Percentiles rank a stretch among this genome's conserved stretches.
Conservation (phyloP, 2,888 invertebrate genomes). For the Hedychridium roseum region DNA sequence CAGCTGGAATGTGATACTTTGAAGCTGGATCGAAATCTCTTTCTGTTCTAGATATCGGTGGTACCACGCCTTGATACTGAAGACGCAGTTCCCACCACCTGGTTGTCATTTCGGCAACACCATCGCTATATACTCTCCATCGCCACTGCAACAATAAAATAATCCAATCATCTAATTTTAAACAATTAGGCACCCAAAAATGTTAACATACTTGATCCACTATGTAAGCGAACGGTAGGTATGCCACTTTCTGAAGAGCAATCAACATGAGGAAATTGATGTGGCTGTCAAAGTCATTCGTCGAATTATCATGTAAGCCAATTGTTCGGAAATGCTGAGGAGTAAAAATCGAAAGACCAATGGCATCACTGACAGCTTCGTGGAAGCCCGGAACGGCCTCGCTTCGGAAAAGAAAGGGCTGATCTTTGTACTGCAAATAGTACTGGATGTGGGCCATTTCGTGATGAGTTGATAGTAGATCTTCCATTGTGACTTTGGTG, state of each 20-base stretch:
- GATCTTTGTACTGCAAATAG: conserved; percentile 79
- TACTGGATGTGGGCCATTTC: conserved; percentile 87
- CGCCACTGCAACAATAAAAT: conserved; percentile 71
- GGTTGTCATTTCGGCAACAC: conserved; percentile 75
- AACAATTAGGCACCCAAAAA: neutral
- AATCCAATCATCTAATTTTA: neutral
- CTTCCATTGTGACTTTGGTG: conserved; percentile 79
- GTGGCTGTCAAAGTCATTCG: conserved; percentile 74
- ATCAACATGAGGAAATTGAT: conserved; percentile 82
- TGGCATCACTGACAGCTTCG: conserved; percentile 84
- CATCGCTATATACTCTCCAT: conserved; percentile 80
- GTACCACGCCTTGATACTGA: conserved; percentile 77
- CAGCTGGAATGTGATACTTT: conserved; percentile 83
- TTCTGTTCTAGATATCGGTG: conserved; percentile 75
- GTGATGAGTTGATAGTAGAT: conserved; percentile 80
- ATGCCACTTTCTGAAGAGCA: conserved; percentile 81
- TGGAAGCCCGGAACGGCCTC: conserved; percentile 89
- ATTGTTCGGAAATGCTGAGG: conserved; percentile 78
- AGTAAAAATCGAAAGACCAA: conserved; percentile 79
- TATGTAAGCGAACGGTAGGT: conserved; percentile 81
- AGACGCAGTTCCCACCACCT: conserved; percentile 81
- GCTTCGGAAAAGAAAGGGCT: conserved; percentile 78
- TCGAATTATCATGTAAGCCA: conserved; percentile 74
- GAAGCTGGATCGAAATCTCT: conserved; percentile 84
- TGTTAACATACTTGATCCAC: conserved; percentile 73